phyloP scores from a whole-genome alignment of 2,113 vertebrate genomes.

The Laterallus jamaicensis region DNA sequence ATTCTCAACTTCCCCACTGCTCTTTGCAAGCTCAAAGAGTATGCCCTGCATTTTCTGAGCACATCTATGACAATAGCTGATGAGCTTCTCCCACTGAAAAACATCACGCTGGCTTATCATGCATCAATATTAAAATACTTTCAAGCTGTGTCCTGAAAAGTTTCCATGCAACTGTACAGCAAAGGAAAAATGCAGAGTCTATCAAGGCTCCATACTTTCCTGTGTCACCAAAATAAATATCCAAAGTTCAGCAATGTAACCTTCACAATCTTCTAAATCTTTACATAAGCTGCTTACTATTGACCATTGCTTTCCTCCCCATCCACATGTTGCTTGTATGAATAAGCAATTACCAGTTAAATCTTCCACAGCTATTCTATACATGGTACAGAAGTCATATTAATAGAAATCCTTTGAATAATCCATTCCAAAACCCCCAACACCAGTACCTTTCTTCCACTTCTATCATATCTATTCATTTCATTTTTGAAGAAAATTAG shows the following conservation, averaged over 20 bases:
- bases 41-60: neutral
- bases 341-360: neutral
- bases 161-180: neutral
- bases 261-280: neutral
- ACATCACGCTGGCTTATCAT: neutral
- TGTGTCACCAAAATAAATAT: neutral
- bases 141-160: neutral
- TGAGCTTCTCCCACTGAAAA: neutral
- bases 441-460: neutral
- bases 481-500: neutral
- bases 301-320: neutral
- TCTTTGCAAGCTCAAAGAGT: neutral
- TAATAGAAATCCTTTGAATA: neutral
- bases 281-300: neutral
- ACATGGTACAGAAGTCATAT: neutral
- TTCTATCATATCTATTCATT: neutral
- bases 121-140: neutral
- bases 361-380: neutral
- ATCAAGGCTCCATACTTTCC: neutral
- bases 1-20: neutral
- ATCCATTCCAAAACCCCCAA: neutral
- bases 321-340: no score
- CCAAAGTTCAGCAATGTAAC: neutral
- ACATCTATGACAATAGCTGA: neutral
- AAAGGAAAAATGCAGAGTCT: neutral